Evolutionary conservation across 2,113 vertebrate genomes (phyloP), one percentile per base, ranked within the genome.

Genomic region (Indri indri): DNA sequence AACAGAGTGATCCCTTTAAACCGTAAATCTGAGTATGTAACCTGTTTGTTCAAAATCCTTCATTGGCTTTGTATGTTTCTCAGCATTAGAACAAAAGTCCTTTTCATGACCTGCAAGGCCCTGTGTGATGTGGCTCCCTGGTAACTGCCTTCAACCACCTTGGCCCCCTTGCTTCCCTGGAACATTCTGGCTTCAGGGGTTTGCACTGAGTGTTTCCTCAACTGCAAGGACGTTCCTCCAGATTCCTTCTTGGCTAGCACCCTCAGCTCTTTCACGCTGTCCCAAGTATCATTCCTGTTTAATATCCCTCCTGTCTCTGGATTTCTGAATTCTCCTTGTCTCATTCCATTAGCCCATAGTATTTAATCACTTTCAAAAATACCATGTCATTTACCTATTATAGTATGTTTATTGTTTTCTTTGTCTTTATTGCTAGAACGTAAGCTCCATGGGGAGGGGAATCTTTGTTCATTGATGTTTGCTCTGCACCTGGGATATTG

Each of bases 391-490:
- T 73, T 65, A 65, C 45, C 61, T 54, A 20, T 73, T 82, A 23
- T 12, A 30, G 13, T 65, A 17, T 37, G 7, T 32, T 63, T 57
- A 18, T 65, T 61, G 34, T 68, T 91, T 91, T 79, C 10, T 61
- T 95, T 94, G 61, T 77, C 76, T 47, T 79, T 47, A 16, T n/a
- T 84, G 57, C 17, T 96, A 54, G 23, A 70, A 14, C 34, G 5
- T 81, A 59, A 82, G 14, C 30, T 52, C 47, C 34, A 5, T 4
- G 20, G 42, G 17, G 18, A n/a, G 18, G 27, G 22, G 7, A 12
- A 6, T 34, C n/a, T 66, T 47, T 54, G 34, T 14, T 76, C 27
- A 32, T 42, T 11, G 54, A 34, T 6, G 20, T 54, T 32, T 61
- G 23, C 4, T 8, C 8, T 50, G 47, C 6, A 12, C 37, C 23